Percentiles rank a stretch among this genome's conserved stretches.
Evolutionary conservation across 1,140 invertebrate genomes (phyloP).

Genomic region (Drosophila malerkotliana): DNA sequence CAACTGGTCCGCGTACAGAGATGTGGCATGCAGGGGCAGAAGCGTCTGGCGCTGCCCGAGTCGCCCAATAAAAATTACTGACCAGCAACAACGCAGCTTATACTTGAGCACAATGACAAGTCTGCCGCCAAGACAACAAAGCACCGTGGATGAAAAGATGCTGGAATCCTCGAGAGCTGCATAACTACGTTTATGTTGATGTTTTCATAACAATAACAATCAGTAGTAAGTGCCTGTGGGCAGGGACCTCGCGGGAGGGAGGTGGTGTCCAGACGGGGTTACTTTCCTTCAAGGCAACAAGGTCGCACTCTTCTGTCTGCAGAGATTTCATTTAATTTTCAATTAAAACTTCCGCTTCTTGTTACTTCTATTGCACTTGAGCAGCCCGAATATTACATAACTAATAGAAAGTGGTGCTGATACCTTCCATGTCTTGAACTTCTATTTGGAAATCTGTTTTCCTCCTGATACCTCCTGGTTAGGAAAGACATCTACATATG

Average conservation of each 20-base stretch:
- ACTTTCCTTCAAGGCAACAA: conserved; percentile 61
- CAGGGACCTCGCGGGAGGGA: not conserved
- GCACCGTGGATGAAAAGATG: conserved; percentile 3
- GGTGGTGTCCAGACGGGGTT: not conserved
- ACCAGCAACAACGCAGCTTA: conserved; percentile 74
- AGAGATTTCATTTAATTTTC: conserved; percentile 18
- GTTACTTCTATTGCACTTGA: conserved; percentile 19
- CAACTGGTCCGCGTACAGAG: conserved; percentile 14
- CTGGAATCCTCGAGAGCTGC: conserved; percentile 27
- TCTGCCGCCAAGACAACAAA: conserved; percentile 39
- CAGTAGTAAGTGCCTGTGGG: conserved; percentile 32
- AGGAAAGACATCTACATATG: not conserved
- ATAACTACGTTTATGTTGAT: conserved; percentile 38
- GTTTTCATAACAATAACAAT: conserved; percentile 54
- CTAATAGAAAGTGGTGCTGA: not conserved
- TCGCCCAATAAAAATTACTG: conserved; percentile 72
- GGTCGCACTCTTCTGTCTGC: conserved; percentile 43
- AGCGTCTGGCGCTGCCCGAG: conserved; percentile 20
- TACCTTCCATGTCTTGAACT: not conserved
- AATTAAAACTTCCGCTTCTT: conserved; percentile 71
- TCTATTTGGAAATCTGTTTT: conserved; percentile 28
- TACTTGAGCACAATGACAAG: conserved; percentile 65
- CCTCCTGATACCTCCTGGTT: conserved; percentile 16
- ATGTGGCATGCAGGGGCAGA: not conserved
- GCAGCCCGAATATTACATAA: no score